Conservation (phyloP, 2,797 vertebrate genomes). For the Channa striata region DNA sequence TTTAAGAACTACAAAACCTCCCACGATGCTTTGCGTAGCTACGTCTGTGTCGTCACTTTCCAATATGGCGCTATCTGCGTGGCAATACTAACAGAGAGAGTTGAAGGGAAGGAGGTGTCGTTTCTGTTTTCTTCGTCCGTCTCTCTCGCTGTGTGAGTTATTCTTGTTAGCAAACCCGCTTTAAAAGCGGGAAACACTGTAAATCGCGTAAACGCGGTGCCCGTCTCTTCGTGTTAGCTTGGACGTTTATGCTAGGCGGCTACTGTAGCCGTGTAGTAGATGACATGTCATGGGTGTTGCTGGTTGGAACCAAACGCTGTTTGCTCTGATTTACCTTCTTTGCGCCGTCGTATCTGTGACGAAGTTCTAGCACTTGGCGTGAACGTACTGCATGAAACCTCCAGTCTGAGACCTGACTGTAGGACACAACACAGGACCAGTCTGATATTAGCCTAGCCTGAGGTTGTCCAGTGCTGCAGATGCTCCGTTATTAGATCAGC, state of each 20-base stretch:
- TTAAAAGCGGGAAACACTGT: too few species aligned
- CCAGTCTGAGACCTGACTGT: too few species aligned
- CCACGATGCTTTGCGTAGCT: neutral
- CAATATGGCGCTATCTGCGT: conserved; percentile 10
- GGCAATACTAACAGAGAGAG: neutral
- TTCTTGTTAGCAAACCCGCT: neutral
- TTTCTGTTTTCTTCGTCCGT: too few species aligned
- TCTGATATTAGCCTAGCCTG: too few species aligned
- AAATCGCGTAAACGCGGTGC: neutral
- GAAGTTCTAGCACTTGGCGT: too few species aligned
- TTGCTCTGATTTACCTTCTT: neutral
- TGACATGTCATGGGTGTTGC: too few species aligned
- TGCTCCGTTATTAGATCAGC: too few species aligned
- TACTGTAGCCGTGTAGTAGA: neutral
- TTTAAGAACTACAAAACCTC: too few species aligned
- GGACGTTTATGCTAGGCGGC: neutral
- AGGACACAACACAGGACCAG: too few species aligned
- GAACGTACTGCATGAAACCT: too few species aligned
- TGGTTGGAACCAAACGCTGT: neutral
- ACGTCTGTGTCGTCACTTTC: neutral
- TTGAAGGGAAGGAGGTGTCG: neutral
- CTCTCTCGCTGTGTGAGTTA: neutral
- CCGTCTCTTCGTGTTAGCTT: neutral
- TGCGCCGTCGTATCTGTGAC: too few species aligned
- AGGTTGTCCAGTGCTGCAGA: too few species aligned